Evolutionary conservation across 2,797 vertebrate genomes (phyloP), one percentile per base, ranked within the genome.

Genomic region (Enteromius paludinosus): DNA sequence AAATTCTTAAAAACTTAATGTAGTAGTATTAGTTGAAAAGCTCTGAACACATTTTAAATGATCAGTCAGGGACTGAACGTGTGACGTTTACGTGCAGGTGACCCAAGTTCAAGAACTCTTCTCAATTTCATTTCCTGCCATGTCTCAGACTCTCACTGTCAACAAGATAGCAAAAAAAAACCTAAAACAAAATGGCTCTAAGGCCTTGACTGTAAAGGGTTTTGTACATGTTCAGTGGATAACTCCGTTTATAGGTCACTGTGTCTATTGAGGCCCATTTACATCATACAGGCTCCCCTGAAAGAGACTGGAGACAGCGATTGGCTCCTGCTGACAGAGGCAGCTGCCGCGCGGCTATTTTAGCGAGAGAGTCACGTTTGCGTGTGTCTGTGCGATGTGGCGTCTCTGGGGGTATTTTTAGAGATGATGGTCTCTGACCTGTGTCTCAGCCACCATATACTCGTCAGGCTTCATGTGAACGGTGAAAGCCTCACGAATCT

Each of bases 401-500:
- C 49, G 68, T 82, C 76, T 75, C 70, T 52, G 41, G 11, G 76
- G 62, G 74, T 88, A 88, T 84, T 83, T 73, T 82, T 88, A 78
- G 69, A 68, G 73, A 73, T 54, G 6, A 80, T 81, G 78, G 43
- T 66, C 79, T 79, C 87, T 92, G 92, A 96, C 96, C 96, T 96
- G 95, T 88, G 93, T 93, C 90, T 96, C 96, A 25, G 96, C 95
- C 87, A 96, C 94, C 95, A 96, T 96, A 91, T 96, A 96, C 90
- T 97, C 95, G 62, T 96, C 96, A 12, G 95, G 94, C 90, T 97
- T 96, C 94, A 97, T 92, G 90, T 96, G 95, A 8, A 97, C 91
- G 1, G 92, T 95, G 90, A 97, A 96, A 72, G 94, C 94, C 92
- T 97, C 96, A 81, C 96, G 94, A 93, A 96, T 96, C 93, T 97